phyloP scores from a whole-genome alignment of 2,113 vertebrate species.

The Gnathonemus longibarbis region DNA sequence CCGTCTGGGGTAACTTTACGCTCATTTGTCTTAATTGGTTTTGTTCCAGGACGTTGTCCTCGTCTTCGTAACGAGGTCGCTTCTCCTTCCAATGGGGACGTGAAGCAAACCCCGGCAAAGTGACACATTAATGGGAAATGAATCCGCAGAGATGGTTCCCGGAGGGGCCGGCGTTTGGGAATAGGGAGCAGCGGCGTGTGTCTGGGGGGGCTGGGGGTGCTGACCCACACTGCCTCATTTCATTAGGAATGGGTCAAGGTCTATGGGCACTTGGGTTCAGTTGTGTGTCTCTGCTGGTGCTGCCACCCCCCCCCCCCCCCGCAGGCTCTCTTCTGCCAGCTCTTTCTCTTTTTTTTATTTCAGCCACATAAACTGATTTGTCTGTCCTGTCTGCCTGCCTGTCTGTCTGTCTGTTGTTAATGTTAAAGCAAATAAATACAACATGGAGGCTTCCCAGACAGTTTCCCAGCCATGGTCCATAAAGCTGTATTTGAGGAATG shows the following conservation, averaged over 20 bases:
- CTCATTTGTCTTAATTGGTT: neutral
- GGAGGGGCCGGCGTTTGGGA: neutral
- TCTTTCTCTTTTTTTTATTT: neutral
- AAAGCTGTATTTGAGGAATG: neutral
- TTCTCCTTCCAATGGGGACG: neutral
- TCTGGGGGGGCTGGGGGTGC: neutral
- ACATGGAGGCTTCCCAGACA: neutral
- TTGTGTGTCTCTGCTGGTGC: neutral
- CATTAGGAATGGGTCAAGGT: neutral
- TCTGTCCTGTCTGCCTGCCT: neutral
- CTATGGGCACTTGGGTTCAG: neutral
- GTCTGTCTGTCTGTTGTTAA: neutral
- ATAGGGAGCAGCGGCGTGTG: neutral
- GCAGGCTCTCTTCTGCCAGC: no score
- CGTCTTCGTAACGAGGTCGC: neutral
- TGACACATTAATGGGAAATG: constrained; percentile 19
- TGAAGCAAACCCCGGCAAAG: neutral
- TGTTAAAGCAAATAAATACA: neutral
- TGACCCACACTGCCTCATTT: neutral
- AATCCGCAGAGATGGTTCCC: neutral
- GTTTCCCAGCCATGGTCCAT: neutral
- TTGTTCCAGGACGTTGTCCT: neutral
- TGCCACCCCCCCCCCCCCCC: no score
- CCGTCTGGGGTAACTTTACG: neutral
- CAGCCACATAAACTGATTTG: neutral